phyloP scores from a whole-genome alignment of 1,140 invertebrate species.

The Trichonephila clavata region DNA sequence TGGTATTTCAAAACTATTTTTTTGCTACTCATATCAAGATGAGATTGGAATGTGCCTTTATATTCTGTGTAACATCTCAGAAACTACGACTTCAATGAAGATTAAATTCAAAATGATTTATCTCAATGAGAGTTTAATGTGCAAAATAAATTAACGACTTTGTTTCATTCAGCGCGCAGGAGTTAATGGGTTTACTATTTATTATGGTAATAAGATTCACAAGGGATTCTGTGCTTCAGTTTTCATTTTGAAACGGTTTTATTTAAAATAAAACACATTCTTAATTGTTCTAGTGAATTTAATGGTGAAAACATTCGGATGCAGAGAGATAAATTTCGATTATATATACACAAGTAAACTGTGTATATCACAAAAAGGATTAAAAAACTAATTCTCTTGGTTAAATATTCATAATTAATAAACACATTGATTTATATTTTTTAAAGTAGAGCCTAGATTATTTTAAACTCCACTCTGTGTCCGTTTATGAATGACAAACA shows the following conservation, averaged over 20 bases:
- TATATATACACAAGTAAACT: no score
- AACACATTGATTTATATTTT: no score
- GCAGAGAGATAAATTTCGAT: no score
- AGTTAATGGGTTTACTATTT: neutral
- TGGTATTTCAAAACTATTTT: neutral
- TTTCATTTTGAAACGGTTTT: neutral
- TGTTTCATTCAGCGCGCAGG: neutral
- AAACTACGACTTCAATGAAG: neutral
- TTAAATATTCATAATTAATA: no score
- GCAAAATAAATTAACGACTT: neutral
- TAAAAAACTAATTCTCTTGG: no score
- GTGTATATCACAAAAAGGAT: no score
- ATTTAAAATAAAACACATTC: slow-evolving; percentile 1
- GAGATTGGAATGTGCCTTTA: neutral
- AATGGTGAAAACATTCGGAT: neutral
- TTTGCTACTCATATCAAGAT: neutral
- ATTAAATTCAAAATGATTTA: slow-evolving; percentile 34
- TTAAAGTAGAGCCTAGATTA: no score
- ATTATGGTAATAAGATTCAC: neutral
- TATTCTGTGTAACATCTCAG: neutral
- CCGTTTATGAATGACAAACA: no score
- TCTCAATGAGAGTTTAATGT: slow-evolving; percentile 22
- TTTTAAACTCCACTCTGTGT: no score
- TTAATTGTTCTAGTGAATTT: neutral
- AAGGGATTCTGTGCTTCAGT: neutral